Percentiles rank a stretch among this genome's conserved stretches.
These are phyloP conservation scores for Crotalus helleri DNA, from an alignment of 2,113 vertebrate genomes.

Conservation along the genomic window DNA sequence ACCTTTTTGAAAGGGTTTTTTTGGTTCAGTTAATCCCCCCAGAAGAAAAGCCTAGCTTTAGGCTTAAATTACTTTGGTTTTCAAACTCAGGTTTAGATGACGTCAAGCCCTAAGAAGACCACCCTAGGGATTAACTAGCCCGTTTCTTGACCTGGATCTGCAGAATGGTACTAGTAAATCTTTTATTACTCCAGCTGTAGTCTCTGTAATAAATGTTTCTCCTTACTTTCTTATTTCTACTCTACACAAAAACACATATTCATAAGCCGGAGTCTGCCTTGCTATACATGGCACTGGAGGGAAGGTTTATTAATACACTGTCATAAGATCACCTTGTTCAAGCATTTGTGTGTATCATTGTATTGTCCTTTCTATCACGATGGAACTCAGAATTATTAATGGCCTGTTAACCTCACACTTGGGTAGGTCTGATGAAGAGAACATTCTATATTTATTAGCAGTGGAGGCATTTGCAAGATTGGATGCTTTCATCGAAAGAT, in stretches of 20 bases:
- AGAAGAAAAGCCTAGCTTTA: background rate
- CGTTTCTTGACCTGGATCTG: background rate
- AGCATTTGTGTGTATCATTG: background rate
- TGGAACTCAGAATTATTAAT: background rate
- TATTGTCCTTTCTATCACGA: background rate
- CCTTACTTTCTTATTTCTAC: background rate
- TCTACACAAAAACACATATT: background rate
- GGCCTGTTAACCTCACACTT: background rate
- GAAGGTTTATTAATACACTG: background rate
- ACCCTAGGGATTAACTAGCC: background rate
- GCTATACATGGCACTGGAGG: background rate
- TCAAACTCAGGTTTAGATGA: background rate
- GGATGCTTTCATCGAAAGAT: background rate
- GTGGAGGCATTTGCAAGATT: background rate
- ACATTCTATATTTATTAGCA: background rate
- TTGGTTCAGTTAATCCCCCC: background rate
- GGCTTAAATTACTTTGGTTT: background rate
- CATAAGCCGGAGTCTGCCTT: background rate
- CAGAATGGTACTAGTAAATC: background rate
- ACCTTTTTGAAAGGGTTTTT: background rate
- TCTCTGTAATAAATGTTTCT: background rate
- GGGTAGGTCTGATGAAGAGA: background rate
- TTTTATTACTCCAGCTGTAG: background rate
- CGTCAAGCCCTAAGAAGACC: background rate
- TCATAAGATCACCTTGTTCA: background rate